Conservation (phyloP, 2,113 vertebrate species). For the Lepus europaeus region DNA sequence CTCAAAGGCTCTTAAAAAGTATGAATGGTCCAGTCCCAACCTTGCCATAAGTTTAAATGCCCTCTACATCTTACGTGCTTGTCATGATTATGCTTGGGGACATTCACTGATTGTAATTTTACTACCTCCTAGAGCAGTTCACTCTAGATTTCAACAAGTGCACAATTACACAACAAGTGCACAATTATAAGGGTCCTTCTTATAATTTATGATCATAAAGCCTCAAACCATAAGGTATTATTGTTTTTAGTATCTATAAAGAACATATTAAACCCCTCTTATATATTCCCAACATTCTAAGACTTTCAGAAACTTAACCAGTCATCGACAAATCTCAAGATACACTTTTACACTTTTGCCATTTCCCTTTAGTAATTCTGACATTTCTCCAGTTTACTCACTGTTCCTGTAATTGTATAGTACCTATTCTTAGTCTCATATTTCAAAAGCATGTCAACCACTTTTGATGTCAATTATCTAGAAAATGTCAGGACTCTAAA, state of each 20-base stretch:
- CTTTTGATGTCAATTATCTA: background rate
- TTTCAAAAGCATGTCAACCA: background rate
- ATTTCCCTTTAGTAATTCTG: background rate
- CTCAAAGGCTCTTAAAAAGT: background rate
- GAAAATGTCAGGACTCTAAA: background rate
- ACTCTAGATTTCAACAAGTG: background rate
- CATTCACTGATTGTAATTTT: background rate
- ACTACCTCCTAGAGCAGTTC: background rate
- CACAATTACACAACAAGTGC: too few relatives aligned
- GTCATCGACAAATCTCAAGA: background rate
- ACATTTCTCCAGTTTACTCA: background rate
- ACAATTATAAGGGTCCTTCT: background rate
- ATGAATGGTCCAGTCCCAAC: background rate
- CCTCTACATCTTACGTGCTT: background rate
- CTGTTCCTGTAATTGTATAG: background rate
- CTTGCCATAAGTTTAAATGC: background rate
- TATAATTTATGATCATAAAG: background rate
- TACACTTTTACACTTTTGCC: background rate
- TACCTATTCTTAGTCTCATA: background rate
- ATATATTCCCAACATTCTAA: background rate
- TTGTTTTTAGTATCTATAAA: background rate
- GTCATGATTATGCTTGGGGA: background rate
- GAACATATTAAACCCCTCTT: conserved; percentile 9
- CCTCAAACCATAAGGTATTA: conserved; percentile 3
- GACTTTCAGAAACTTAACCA: background rate